Base-by-base conservation (phyloP, 2,888 invertebrate genomes). In the Mesochorus sp. region DNA sequence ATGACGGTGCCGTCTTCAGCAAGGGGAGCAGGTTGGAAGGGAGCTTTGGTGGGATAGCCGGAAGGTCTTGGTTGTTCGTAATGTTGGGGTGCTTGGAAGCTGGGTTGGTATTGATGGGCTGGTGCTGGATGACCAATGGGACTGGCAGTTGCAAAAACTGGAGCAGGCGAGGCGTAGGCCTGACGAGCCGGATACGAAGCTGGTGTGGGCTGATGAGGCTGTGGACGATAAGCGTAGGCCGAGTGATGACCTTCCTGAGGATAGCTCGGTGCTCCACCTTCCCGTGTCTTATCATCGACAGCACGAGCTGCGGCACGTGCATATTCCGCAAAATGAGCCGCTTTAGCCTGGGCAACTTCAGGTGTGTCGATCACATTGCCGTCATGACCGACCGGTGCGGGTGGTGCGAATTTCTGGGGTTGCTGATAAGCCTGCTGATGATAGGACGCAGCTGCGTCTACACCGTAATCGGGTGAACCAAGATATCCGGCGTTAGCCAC, bases 281-380 rank as follows among this genome's bases (percentile, higher is more conserved):
- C 84, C 12, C 84, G 83, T 1, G 84, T 77, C 21, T 84, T 84
- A 2, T 86, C 83, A 10, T 89, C 89, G 10, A 81, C 88, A 0
- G 91, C 91, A 3, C 91, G 84, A 3, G 90, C 88, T 0, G 90
- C 90, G 0, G 90, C 91, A 3, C 85, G 84, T 0, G 91, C 90
- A 68, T 88, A 90, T 83, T 91, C 91, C 4, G 90, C 91, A 55
- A 91, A 90, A 76, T 91, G 91, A 0, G 88, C 90, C 1, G 89
- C 90, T 80, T 91, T 91, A 6, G 91, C 91, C 74, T 90, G 88
- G 1, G 90, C 89, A 1, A 91, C 91, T 85, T 91, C 91, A 79
- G 91, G 91, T 0, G 91, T 91, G 79, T 91, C 91, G 74, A 91
- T 88, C 6, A 91, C 89, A 70, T 88, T 88, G 2, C 91, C 91